Conservation (phyloP, 2,888 invertebrate species). For the Patella ulyssiponensis region DNA sequence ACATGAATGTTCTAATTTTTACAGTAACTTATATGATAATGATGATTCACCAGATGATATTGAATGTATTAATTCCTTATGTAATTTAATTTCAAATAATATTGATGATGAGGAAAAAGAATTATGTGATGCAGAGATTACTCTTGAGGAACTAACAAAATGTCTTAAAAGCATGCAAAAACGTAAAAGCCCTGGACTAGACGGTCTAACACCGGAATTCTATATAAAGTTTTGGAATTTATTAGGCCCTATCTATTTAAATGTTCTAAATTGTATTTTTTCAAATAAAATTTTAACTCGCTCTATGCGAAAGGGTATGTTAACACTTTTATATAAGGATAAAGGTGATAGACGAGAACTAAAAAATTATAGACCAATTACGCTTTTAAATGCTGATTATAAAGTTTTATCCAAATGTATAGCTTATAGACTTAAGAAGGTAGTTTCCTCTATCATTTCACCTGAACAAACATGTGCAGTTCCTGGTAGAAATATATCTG, state of each 20-base stretch:
- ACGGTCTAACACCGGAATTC: slow-evolving; percentile 14
- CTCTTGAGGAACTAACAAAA: no score
- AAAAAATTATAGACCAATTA: slow-evolving; percentile 46
- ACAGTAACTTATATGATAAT: no score
- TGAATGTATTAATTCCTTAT: no score
- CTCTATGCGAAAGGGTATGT: slow-evolving; percentile 25
- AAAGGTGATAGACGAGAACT: slow-evolving; percentile 26
- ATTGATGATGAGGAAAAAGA: no score
- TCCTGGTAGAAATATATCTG: slow-evolving; percentile 41
- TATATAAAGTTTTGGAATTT: slow-evolving; percentile 1
- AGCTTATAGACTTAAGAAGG: slow-evolving; percentile 32
- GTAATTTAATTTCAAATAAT: no score
- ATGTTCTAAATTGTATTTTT: slow-evolving; percentile 28
- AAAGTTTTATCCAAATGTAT: slow-evolving; percentile 45
- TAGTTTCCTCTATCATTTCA: slow-evolving; percentile 35
- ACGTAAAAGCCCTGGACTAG: slow-evolving; percentile 25
- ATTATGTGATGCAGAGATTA: no score
- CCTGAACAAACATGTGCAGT: slow-evolving; percentile 45
- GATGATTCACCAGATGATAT: no score
- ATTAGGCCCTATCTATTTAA: slow-evolving; percentile 19
- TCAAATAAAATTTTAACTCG: slow-evolving; percentile 24
- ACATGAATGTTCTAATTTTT: no score
- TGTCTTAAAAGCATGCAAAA: slow-evolving; percentile 30
- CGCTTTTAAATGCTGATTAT: slow-evolving; percentile 42
- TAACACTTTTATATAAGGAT: slow-evolving; percentile 44